phyloP scores from a whole-genome alignment of 2,113 vertebrate genomes.

The Canis aureus region DNA sequence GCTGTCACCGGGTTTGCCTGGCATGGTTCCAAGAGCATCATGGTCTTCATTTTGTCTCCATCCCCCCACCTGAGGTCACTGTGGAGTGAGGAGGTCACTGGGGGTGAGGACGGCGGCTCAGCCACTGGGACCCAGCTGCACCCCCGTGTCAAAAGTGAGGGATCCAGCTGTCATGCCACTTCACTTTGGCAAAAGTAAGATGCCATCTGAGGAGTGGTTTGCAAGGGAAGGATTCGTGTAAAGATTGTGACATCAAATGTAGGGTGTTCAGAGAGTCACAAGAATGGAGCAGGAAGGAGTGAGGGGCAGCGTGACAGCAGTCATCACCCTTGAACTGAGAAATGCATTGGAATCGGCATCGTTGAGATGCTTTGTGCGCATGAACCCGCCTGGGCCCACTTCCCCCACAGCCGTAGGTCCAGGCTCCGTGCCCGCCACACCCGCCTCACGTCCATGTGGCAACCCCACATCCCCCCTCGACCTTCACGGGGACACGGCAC shows the following conservation, averaged over 20 bases:
- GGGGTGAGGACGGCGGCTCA: fast-evolving
- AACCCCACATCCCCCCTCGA: not conserved
- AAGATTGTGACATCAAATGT: fast-evolving
- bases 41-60: no score
- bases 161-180: fast-evolving
- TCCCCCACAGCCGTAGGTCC: no score
- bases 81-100: not conserved
- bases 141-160: fast-evolving
- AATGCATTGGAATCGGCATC: not conserved
- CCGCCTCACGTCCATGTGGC: fast-evolving
- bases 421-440: no score
- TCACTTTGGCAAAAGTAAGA: not conserved
- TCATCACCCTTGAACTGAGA: not conserved
- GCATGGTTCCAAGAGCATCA: no score
- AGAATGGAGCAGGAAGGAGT: fast-evolving
- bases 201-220: fast-evolving
- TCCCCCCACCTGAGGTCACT: no score
- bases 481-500: no score
- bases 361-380: not conserved
- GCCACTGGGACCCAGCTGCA: fast-evolving
- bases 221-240: not conserved
- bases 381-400: not conserved
- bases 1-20: no score
- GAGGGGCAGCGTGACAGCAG: not conserved
- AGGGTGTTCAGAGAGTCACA: fast-evolving